These are phyloP conservation scores for Caracal caracal DNA, from an alignment of 2,113 vertebrate genomes.

Conservation along the genomic window DNA sequence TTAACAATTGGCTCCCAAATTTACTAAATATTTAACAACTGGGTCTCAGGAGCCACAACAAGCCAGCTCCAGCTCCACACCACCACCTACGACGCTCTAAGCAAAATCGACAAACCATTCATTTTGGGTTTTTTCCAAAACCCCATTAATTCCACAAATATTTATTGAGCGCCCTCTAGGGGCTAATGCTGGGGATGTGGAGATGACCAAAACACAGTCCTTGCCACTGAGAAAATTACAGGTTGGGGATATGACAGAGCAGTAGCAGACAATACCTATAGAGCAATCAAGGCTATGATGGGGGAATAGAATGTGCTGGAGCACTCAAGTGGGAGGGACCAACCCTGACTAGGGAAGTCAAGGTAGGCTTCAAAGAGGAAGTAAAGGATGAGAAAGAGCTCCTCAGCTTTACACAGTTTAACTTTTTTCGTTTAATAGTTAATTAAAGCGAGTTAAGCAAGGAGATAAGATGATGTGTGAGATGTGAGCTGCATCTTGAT, in stretches of 20 bases:
- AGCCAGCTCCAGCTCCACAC: slow-evolving; percentile 10
- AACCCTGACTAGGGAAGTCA: neutral
- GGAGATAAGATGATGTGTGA: neutral
- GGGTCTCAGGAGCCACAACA: neutral
- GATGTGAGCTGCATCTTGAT: neutral
- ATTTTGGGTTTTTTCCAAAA: neutral
- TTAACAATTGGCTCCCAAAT: slow-evolving; percentile 49
- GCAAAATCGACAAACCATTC: slow-evolving; percentile 34
- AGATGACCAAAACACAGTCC: neutral
- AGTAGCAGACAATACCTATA: neutral
- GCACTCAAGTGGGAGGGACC: neutral
- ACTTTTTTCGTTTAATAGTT: neutral
- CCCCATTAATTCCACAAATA: slow-evolving; percentile 37
- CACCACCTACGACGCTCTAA: neutral
- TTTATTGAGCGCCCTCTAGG: slow-evolving; percentile 64
- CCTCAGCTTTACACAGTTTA: neutral
- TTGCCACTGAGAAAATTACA: slow-evolving; percentile 24
- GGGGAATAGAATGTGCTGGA: neutral
- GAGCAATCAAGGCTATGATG: neutral
- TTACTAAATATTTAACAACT: slow-evolving; percentile 65
- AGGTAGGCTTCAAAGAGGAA: slow-evolving; percentile 35
- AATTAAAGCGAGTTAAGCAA: neutral
- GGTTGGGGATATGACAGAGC: neutral
- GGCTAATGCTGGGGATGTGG: slow-evolving; percentile 6
- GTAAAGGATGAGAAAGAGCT: neutral